Evolutionary conservation across 2,113 vertebrate genomes (phyloP).

Genomic region (Caretta caretta): DNA sequence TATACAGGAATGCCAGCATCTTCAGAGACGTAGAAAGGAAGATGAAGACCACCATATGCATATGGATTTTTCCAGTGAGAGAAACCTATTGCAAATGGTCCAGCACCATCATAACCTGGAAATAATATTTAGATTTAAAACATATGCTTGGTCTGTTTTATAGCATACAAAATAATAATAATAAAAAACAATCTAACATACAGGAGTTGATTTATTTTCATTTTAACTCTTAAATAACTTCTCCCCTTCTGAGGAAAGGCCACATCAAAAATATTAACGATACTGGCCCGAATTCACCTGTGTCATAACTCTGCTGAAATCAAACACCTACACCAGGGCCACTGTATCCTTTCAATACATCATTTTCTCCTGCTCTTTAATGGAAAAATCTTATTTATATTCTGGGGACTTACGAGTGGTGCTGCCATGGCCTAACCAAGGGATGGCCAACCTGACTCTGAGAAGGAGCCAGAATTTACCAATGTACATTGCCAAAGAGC

Average conservation of each 20-base stretch:
- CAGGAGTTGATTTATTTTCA: neutral
- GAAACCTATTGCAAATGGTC: conserved; percentile 84
- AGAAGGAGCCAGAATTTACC: no score
- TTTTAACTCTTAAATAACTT: neutral
- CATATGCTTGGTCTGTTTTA: neutral
- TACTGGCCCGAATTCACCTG: neutral
- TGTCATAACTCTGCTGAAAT: neutral
- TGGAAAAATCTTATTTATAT: neutral
- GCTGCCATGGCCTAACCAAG: neutral
- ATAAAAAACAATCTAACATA: neutral
- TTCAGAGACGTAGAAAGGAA: conserved; percentile 69
- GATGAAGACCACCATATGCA: conserved; percentile 62
- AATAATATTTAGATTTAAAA: conserved; percentile 43
- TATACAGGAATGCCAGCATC: conserved; percentile 76
- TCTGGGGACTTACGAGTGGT: neutral
- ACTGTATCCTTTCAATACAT: neutral
- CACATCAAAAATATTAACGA: neutral
- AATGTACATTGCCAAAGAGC: no score
- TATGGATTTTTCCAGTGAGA: conserved; percentile 87
- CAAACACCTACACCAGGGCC: neutral
- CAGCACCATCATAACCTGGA: conserved; percentile 81
- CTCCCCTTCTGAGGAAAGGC: neutral
- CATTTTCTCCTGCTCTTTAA: neutral
- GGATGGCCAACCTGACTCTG: no score
- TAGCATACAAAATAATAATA: neutral